Evolutionary conservation across 2,113 vertebrate genomes (phyloP).

Genomic region (Phyllopteryx taeniolatus): DNA sequence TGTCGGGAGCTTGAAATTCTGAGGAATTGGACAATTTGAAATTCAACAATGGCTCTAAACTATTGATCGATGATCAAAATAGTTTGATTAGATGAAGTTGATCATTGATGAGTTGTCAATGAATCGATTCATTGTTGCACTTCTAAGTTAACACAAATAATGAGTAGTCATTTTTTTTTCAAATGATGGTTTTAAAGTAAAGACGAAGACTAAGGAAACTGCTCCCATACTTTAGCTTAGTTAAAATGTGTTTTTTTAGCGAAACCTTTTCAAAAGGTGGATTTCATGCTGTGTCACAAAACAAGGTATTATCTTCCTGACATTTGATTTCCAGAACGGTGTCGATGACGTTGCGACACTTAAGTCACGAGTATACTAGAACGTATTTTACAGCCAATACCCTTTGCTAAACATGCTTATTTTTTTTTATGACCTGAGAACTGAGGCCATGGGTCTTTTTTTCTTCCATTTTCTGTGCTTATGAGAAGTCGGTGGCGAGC

Average conservation of each 20-base stretch:
- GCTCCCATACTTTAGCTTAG: not conserved
- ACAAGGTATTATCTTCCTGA: not conserved
- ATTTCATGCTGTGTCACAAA: not conserved
- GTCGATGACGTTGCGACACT: not conserved
- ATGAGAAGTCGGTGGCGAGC: slow-evolving; percentile 15
- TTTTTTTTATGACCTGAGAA: not conserved
- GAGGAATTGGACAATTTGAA: too few species aligned
- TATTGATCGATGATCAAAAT: too few species aligned
- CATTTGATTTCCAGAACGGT: too few species aligned
- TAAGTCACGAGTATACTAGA: not conserved
- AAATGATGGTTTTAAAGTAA: not conserved
- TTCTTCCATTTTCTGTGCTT: slow-evolving; percentile 7
- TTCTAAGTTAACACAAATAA: too few species aligned
- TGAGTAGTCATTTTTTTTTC: not conserved
- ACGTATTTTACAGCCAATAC: not conserved
- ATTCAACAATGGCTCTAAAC: too few species aligned
- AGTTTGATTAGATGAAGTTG: too few species aligned
- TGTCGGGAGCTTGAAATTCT: too few species aligned
- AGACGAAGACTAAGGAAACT: not conserved
- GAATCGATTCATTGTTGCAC: too few species aligned
- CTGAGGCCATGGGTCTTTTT: slow-evolving; percentile 2
- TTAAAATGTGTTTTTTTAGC: not conserved
- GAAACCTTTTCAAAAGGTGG: not conserved
- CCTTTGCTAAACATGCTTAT: not conserved
- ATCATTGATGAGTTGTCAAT: too few species aligned